Conservation (phyloP, 2,797 vertebrate genomes). For the Podargus strigoides region DNA sequence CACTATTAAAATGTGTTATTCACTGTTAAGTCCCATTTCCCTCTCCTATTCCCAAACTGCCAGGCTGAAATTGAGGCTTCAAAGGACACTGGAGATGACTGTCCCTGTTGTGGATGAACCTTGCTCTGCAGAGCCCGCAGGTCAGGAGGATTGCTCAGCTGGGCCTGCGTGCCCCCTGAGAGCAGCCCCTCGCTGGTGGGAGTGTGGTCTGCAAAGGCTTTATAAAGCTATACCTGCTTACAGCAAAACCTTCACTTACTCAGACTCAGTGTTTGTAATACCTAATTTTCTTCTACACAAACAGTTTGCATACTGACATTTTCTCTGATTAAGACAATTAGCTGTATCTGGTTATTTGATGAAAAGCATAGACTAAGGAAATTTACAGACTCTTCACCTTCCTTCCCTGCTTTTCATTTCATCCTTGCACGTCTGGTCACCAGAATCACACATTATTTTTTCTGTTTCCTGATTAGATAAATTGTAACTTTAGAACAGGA, state of each 20-base stretch:
- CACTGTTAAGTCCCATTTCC: not conserved
- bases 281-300: not conserved
- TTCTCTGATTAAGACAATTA: not conserved
- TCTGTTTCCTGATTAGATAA: not conserved
- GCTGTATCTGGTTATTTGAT: not conserved
- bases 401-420: not conserved
- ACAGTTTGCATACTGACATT: not conserved
- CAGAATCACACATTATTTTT: not conserved
- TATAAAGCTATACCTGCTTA: not conserved
- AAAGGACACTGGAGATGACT: not conserved
- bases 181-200: rapidly evolving
- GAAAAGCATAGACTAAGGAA: not conserved
- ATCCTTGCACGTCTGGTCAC: not conserved
- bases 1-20: not conserved
- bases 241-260: not conserved
- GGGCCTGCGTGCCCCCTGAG: no score
- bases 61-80: not conserved
- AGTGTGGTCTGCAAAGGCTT: not conserved
- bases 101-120: not conserved
- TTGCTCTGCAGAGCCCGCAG: not conserved
- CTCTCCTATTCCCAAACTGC: not conserved
- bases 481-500: not conserved
- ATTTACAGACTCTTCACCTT: not conserved
- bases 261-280: not conserved
- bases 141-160: not conserved